These are phyloP conservation scores for Porphyrio hochstetteri DNA, from an alignment of 2,113 vertebrate genomes.

Conservation along the genomic window DNA sequence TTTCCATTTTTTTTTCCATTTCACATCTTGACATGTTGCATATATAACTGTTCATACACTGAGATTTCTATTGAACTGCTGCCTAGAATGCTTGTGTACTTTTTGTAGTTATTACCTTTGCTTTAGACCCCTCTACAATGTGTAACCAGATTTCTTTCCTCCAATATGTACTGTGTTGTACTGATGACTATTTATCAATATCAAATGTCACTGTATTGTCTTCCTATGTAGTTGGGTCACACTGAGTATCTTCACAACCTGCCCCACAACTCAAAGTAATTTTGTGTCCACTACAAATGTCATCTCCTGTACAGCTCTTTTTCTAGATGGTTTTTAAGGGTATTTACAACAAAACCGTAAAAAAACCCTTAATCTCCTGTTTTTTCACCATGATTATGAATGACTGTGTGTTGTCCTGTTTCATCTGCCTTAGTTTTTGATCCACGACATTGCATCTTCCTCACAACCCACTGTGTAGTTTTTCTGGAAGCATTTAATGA, in stretches of 20 bases:
- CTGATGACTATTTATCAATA: neutral
- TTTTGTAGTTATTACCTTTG: neutral
- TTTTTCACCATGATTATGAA: neutral
- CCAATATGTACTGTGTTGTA: neutral
- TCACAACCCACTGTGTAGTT: neutral
- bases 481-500: neutral
- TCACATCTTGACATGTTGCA: accelerated
- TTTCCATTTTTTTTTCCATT: neutral
- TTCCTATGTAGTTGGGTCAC: neutral
- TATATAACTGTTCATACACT: neutral
- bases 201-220: neutral
- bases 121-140: neutral
- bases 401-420: neutral
- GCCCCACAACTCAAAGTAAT: neutral
- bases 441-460: neutral
- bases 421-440: neutral
- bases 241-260: neutral
- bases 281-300: neutral
- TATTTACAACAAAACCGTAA: neutral
- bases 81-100: neutral
- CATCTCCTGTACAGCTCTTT: neutral
- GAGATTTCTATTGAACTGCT: neutral
- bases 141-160: neutral
- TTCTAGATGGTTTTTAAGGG: neutral
- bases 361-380: neutral